phyloP scores from a whole-genome alignment of 1,140 invertebrate genomes.

The Hetaerina americana region DNA sequence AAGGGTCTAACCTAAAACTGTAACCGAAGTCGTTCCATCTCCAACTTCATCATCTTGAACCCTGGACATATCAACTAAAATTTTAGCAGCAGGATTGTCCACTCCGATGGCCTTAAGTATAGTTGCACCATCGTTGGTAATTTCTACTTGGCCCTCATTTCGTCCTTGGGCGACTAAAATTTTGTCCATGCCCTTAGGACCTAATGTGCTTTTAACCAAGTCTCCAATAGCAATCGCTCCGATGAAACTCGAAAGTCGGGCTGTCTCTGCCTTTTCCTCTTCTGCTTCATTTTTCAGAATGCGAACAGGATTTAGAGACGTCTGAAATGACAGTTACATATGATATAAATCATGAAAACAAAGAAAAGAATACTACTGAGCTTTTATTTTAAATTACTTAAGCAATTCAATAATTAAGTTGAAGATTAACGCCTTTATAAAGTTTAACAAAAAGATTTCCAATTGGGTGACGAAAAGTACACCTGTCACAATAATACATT shows the following conservation, averaged over 20 bases:
- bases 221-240: slow-evolving; percentile 98
- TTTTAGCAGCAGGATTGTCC: slow-evolving; percentile 98
- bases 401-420: no score
- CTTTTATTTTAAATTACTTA: no score
- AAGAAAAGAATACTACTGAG: no score
- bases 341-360: neutral
- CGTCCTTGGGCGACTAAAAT: slow-evolving; percentile 80
- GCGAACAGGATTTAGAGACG: slow-evolving; percentile 84
- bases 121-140: slow-evolving; percentile 99
- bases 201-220: slow-evolving; percentile 93
- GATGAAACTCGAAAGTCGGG: slow-evolving; percentile 90
- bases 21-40: slow-evolving; percentile 98
- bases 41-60: slow-evolving; percentile 99
- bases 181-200: slow-evolving; percentile 99
- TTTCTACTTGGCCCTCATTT: slow-evolving; percentile 71
- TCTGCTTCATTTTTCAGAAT: slow-evolving; percentile 91
- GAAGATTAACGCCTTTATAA: no score
- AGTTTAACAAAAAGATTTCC: no score
- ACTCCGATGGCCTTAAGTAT: slow-evolving; percentile 94
- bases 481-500: no score
- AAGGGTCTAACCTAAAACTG: slow-evolving; percentile 86
- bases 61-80: slow-evolving; percentile 95
- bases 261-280: slow-evolving; percentile 93
- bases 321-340: slow-evolving; percentile 33
- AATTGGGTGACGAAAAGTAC: no score